A percentile compares a stretch with the other conserved stretches of the same genome.
Conservation (phyloP, 2,888 invertebrate genomes). For the Melikaiella ostensackeni region DNA sequence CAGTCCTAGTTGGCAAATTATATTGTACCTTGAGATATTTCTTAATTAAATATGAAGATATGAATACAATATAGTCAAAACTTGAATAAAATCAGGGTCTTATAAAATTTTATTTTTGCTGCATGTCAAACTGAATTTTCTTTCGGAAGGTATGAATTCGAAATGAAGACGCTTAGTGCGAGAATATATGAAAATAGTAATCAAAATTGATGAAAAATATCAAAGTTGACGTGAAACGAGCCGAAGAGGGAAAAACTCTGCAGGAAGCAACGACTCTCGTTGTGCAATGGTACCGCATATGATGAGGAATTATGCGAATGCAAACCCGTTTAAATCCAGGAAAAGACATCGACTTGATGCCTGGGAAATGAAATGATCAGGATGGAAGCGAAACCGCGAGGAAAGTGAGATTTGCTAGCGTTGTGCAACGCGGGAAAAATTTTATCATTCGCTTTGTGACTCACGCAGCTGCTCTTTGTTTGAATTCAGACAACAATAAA, state of each 20-base stretch:
- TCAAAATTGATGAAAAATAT: not conserved
- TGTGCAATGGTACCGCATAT: not conserved
- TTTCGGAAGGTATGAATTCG: not conserved
- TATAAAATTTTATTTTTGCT: not conserved
- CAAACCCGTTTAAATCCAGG: constrained; percentile 48
- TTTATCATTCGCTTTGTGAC: constrained; percentile 26
- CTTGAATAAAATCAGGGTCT: not conserved
- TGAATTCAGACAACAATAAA: not conserved
- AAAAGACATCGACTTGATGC: constrained; percentile 46
- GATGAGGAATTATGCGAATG: constrained; percentile 12
- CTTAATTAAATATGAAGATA: not conserved
- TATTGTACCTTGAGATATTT: constrained; percentile 24
- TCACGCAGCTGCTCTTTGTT: constrained; percentile 20
- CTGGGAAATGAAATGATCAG: constrained; percentile 20
- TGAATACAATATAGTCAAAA: not conserved
- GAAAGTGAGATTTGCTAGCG: constrained; percentile 25
- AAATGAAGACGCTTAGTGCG: not conserved
- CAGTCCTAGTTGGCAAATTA: constrained; percentile 9
- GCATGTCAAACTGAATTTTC: not conserved
- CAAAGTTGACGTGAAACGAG: not conserved
- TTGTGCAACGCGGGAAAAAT: constrained; percentile 17
- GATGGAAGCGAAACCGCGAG: constrained; percentile 6
- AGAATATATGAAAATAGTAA: not conserved
- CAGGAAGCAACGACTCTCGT: not conserved
- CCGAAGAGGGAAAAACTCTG: not conserved